Evolutionary conservation across 2,797 vertebrate genomes (phyloP), one percentile per base, ranked within the genome.

Genomic region (Chrysocyon brachyurus): DNA sequence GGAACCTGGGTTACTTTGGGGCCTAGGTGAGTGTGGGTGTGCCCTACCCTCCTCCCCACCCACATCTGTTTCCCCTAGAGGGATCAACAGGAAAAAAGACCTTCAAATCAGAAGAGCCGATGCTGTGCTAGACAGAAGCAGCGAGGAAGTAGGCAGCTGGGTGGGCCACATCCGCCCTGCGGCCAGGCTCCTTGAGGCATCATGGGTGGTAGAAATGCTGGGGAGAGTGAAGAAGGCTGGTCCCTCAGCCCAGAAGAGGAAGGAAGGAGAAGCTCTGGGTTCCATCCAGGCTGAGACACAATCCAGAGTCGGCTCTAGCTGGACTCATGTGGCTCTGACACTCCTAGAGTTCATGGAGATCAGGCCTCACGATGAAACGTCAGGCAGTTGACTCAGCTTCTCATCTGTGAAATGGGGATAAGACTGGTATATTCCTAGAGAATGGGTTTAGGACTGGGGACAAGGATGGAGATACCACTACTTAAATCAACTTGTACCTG

Each of bases 1-100:
- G 64, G 63, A 84, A 46, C 19, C 64, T 28, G 49, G 64, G 86
- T 75, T 64, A 24, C 87, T 91, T 97, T 91, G 9, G 21, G 84
- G 59, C 46, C 83, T 40, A 26, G 31, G 72, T 26, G 88, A 85
- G 40, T 7, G 36, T 33, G 33, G 10, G 40, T 46, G 16, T 59
- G 28, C 16, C 8, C 61, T 36, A 33, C 33, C 75, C 21, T 2
- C 40, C 54, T 88, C 90, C 78, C 79, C 64, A 64, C 93, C 95
- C 90, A 93, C 95, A 90, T 90, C 59, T 91, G 87, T 95, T 97
- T 94, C 97, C 90, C 89, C 96, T 90, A 66, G 70, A 84, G 79
- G 95, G 70, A 97, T n/a, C 64, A 82, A 97, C 78, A 96, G 72
- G 3, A 66, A 91, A 81, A 72, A 52, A 84, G 9, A n/a, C 4